Conservation (phyloP, 2,113 vertebrate genomes). For the Daubentonia madagascariensis region DNA sequence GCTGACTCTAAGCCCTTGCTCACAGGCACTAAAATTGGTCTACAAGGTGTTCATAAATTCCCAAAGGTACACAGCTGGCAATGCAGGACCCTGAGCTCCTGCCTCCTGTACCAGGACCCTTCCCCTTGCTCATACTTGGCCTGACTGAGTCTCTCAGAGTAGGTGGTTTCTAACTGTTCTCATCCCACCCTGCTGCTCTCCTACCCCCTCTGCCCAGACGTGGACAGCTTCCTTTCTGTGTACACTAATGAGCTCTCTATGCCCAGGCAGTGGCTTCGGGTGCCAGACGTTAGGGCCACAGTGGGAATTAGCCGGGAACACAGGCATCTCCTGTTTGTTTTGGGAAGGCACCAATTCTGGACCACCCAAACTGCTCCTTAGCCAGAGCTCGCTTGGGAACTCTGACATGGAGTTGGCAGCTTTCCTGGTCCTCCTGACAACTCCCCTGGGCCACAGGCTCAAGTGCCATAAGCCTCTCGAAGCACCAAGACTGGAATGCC, state of each 20-base stretch:
- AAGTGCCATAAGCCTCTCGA: neutral
- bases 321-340: constrained; percentile 43
- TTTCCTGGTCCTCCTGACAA: constrained; percentile 39
- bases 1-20: neutral
- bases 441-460: constrained; percentile 21
- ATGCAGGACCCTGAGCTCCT: neutral
- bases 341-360: constrained; percentile 57
- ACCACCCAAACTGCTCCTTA: constrained; percentile 56
- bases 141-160: neutral
- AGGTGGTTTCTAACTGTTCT: constrained; percentile 19
- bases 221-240: neutral
- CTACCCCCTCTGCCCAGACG: neutral
- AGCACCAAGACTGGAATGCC: neutral
- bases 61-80: fast-evolving
- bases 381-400: neutral
- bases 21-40: neutral
- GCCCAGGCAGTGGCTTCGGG: neutral
- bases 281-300: neutral
- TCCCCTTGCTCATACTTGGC: too few relatives aligned
- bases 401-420: constrained; percentile 53
- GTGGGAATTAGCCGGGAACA: neutral
- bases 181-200: neutral
- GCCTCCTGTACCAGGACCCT: neutral
- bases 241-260: constrained; percentile 34
- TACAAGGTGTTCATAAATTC: neutral